These are phyloP conservation scores for Spinus olivaceus DNA, from an alignment of 2,797 vertebrate species.

Conservation along the genomic window DNA sequence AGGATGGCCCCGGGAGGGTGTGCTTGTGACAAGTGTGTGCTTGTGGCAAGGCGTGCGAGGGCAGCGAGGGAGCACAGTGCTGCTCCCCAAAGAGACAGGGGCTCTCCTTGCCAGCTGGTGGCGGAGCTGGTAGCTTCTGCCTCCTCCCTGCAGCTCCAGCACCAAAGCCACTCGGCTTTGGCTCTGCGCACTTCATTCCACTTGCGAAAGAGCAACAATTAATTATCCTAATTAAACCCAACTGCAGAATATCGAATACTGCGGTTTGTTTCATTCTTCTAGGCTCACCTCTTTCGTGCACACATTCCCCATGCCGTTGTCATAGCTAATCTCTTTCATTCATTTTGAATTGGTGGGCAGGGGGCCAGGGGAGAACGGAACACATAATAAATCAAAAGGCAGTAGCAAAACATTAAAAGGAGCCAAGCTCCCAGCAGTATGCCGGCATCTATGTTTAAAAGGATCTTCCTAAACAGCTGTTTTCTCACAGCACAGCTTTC, in stretches of 20 bases:
- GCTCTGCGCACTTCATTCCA: not conserved
- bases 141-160: not conserved
- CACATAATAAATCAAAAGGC: not conserved
- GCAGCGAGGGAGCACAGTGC: not conserved
- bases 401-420: not conserved
- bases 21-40: not conserved
- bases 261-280: not conserved
- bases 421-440: slow-evolving; percentile 3
- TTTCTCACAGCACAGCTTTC: slow-evolving; percentile 9
- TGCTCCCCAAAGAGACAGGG: fast-evolving
- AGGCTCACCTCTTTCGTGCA: not conserved
- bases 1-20: fast-evolving
- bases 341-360: not conserved
- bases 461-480: not conserved
- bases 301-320: not conserved
- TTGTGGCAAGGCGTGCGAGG: not conserved
- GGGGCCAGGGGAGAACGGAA: not conserved
- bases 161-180: not conserved
- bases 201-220: not conserved
- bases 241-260: not conserved
- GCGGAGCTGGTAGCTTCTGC: not conserved
- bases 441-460: not conserved
- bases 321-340: not conserved
- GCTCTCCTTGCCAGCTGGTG: fast-evolving
- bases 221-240: slow-evolving; percentile 5